Conservation (phyloP, 2,888 invertebrate genomes). For the Coelogynopora nodosa region DNA sequence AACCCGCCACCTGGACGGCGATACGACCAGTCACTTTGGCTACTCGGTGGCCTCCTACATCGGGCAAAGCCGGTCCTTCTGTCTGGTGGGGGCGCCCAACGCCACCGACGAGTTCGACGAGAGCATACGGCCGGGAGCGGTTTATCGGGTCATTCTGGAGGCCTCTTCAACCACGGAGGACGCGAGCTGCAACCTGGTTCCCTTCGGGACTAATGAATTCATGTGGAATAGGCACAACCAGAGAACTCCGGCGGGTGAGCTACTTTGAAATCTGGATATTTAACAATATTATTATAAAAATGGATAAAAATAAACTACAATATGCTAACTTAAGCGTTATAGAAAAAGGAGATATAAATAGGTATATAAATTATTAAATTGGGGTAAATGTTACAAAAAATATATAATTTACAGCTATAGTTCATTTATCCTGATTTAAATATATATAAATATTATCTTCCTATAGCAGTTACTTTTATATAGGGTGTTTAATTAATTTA, state of each 20-base stretch:
- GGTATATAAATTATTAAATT: no score
- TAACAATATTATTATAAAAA: background rate
- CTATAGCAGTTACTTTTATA: no score
- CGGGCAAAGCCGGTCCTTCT: constrained; percentile 17
- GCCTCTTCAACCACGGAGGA: background rate
- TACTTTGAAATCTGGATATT: no score
- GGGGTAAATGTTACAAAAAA: no score
- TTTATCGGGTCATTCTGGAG: constrained; percentile 3
- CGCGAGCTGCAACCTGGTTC: constrained; percentile 4
- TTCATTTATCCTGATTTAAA: no score
- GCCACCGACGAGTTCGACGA: constrained; percentile 19
- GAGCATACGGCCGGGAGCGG: background rate
- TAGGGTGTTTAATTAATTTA: no score
- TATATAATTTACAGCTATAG: no score
- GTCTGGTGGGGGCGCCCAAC: constrained; percentile 38
- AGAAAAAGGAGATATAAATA: no score
- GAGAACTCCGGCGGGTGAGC: background rate
- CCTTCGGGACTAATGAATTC: constrained; percentile 16
- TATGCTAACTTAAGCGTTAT: no score
- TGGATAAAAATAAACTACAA: background rate
- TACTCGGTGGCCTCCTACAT: constrained; percentile 37
- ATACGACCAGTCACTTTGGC: constrained; percentile 33
- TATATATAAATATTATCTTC: no score
- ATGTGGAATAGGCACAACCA: background rate
- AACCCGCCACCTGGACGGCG: constrained; percentile 1